Base-by-base conservation (phyloP, 1,140 invertebrate species). In the Trissolcus basalis region DNA sequence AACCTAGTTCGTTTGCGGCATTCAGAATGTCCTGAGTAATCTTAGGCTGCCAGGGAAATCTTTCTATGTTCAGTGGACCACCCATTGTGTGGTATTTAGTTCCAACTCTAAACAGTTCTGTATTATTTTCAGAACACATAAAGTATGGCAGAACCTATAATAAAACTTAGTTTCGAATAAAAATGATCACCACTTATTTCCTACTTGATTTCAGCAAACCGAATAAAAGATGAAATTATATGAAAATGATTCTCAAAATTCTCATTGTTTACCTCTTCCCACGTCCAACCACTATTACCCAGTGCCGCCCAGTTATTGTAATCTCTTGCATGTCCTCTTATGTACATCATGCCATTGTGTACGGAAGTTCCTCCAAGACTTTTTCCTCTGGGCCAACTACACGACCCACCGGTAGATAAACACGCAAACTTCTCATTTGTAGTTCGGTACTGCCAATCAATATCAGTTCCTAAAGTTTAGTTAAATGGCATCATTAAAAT, bases 241-340 rank as follows among this genome's bases (percentile, higher is more conserved):
- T n/a, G n/a, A n/a, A n/a, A n/a, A n/a, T n/a, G n/a, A n/a, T n/a
- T 35, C 36, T 0, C 16, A 41, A 39, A 32, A 32, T 10, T 32
- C 10, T 32, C 32, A 27, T 4, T 16, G 36, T 55, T 27, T 32
- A 88, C 94, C 4, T 97, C 95, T 12, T 94, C 90, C 88, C 95
- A 98, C 16, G 92, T 91, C 97, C 97, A 99, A 16, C 96, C 96
- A 0, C 89, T 89, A 74, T 96, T 96, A 0, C 97, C 97, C 56
- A 93, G 89, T 0, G 90, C 90, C 1, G 90, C 92, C 94, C 94
- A 96, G 10, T 92, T 87, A 75, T 95, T 91, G 82, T 94, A 95
- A 84, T 96, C 94, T 32, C 86, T 90, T 0, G 92, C 87, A 82
- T 94, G 91, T 0, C 94, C 94, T 39, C 94, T 89, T 67, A 92